phyloP scores from a whole-genome alignment of 2,888 invertebrate species.

The Rhingia rostrata region DNA sequence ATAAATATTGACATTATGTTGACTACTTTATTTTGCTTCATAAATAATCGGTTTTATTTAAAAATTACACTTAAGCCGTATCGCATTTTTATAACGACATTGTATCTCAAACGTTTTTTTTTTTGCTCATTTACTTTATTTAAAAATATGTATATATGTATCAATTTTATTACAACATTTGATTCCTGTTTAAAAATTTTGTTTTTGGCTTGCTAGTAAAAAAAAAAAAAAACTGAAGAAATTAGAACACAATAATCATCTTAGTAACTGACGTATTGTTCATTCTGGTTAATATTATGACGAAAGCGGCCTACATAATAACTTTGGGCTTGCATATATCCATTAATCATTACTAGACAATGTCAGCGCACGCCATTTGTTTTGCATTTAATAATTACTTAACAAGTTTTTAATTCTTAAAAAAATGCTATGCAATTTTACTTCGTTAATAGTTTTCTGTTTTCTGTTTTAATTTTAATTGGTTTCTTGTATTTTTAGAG shows the following conservation, averaged over 20 bases:
- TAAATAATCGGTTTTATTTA: neutral
- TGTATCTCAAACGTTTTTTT: neutral
- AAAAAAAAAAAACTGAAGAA: constrained; percentile 3
- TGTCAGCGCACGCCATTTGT: too few species aligned
- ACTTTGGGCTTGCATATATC: too few species aligned
- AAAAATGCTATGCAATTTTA: too few species aligned
- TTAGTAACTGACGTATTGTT: neutral
- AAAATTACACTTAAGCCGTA: too few species aligned
- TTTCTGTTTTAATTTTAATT: too few species aligned
- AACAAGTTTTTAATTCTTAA: too few species aligned
- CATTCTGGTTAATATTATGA: neutral
- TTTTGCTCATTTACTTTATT: constrained; percentile 19
- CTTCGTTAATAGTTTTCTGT: too few species aligned
- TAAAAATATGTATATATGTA: neutral
- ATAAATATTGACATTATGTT: neutral
- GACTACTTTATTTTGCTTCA: neutral
- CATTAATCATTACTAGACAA: too few species aligned
- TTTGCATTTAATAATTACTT: too few species aligned
- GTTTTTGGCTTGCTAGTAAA: constrained; percentile 68
- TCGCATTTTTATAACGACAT: too few species aligned
- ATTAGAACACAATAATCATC: constrained; percentile 13
- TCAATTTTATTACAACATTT: neutral
- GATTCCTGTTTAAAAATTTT: constrained; percentile 44
- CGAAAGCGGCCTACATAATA: neutral
- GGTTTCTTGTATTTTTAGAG: too few species aligned